phyloP scores from a whole-genome alignment of 2,888 invertebrate genomes.

The Encarsia formosa region DNA sequence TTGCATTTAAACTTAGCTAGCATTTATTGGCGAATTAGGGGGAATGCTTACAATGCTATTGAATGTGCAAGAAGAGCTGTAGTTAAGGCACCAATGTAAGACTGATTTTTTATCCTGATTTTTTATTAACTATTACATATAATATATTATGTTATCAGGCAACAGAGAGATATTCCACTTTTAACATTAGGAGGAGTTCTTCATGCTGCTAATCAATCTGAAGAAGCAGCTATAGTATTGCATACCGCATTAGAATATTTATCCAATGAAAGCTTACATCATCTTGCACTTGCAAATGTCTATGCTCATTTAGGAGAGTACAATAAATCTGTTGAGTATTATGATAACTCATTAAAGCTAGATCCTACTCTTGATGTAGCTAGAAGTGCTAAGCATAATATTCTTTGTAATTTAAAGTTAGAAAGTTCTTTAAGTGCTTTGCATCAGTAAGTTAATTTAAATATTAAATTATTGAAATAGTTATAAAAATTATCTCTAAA shows the following conservation, averaged over 20 bases:
- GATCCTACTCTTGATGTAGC: constrained; percentile 63
- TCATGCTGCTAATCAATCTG: constrained; percentile 63
- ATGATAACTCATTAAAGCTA: constrained; percentile 64
- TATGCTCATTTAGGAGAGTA: constrained; percentile 69
- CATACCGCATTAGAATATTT: constrained; percentile 71
- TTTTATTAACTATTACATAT: background rate
- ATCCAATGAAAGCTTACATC: constrained; percentile 58
- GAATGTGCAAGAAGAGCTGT: constrained; percentile 75
- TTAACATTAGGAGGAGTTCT: constrained; percentile 71
- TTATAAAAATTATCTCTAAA: background rate
- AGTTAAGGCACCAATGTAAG: constrained; percentile 68
- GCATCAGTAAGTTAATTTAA: constrained; percentile 58
- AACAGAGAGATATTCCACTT: constrained; percentile 68
- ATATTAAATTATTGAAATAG: background rate
- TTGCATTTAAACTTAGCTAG: constrained; percentile 74
- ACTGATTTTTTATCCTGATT: background rate
- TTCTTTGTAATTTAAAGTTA: constrained; percentile 65
- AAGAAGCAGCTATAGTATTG: constrained; percentile 70
- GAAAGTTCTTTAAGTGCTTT: constrained; percentile 61
- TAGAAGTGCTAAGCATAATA: constrained; percentile 60
- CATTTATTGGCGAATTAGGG: constrained; percentile 73
- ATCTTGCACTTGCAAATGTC: constrained; percentile 70
- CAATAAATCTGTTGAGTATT: constrained; percentile 65
- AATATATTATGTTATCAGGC: constrained; percentile 53
- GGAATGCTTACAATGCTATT: constrained; percentile 71